Base-by-base conservation (phyloP, 64 coral and sea anemone genomes). In the Pachyseris speciosa region DNA sequence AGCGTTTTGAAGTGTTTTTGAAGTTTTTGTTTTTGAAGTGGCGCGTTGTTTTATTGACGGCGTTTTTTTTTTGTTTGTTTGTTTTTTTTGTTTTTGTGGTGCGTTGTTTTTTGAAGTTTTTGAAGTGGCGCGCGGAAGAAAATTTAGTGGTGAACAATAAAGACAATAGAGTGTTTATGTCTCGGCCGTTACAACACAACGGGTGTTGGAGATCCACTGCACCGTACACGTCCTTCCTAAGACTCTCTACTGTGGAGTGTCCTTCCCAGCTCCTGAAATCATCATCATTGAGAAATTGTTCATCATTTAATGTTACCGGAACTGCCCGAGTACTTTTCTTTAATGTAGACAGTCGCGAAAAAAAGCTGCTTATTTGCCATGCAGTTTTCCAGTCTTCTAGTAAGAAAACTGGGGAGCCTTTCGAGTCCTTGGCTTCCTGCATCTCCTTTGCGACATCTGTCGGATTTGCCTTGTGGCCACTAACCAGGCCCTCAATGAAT, bases 351-450 rank as follows among this genome's bases (percentile, higher is more conserved):
- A 89, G 13, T 22, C 87, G 87, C 1, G 72, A 89, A 57, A 89
- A 89, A 32, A 78, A 78, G 26, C 87, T 66, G 37, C 37, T 64
- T 25, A 89, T 78, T 64, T 89, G 51, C 7, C 58, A 13, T 26
- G 87, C 29, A 11, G 87, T 89, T 63, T 61, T 89, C 87, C 72
- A 89, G 28, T 89, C 72, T 12, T 89, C 71, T 89, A 71, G 49
- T 36, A 22, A 31, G 27, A 88, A 88, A 0, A 88, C 4, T 5
- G 70, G 33, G 43, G 12, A 19, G 3, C 72, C 86, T 20, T 63
- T 75, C 24, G 49, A 7, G 24, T 64, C 72, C 48, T 45, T 39
- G 15, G 68, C 41, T 0, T 77, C 25, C 59, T 78, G 59, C 87
- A 89, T 79, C 36, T 89, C 72, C 58, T 49, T 78, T 20, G 19